Percentiles rank a stretch among this genome's conserved stretches.
phyloP scores from a whole-genome alignment of 2,888 invertebrate species.

The Tiliacea citrago region DNA sequence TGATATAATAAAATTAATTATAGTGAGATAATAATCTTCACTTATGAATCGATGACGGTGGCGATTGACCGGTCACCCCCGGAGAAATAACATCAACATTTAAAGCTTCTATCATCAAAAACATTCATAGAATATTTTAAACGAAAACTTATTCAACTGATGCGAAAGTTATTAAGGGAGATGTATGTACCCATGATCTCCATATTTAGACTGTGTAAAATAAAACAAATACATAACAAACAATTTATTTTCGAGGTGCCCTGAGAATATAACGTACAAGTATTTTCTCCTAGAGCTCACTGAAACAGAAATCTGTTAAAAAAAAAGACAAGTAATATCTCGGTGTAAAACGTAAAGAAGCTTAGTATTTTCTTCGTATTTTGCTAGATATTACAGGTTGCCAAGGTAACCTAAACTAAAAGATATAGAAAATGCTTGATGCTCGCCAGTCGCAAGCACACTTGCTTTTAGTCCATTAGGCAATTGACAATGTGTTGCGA shows the following conservation, averaged over 20 bases:
- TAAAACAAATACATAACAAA: neutral
- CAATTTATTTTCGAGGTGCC: neutral
- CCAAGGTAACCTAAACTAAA: neutral
- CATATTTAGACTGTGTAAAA: neutral
- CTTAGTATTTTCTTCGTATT: neutral
- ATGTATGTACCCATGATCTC: neutral
- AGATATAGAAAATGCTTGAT: neutral
- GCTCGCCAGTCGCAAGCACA: neutral
- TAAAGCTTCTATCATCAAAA: neutral
- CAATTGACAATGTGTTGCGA: conserved; percentile 66
- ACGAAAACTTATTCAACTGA: conserved; percentile 2
- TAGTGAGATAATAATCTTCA: conserved; percentile 6
- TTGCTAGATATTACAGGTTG: neutral
- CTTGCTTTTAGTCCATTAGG: conserved; percentile 63
- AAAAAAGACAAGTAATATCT: neutral
- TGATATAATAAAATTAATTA: neutral
- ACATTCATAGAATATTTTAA: neutral
- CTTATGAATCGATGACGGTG: conserved; percentile 21
- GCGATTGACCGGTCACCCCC: conserved; percentile 23
- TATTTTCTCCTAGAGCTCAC: neutral
- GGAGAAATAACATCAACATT: conserved; percentile 27
- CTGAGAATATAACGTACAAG: neutral
- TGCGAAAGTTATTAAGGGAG: neutral
- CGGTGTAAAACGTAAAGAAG: neutral
- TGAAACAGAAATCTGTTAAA: neutral